Base-by-base conservation (phyloP, 2,797 vertebrate species). In the Denticeps clupeoides region DNA sequence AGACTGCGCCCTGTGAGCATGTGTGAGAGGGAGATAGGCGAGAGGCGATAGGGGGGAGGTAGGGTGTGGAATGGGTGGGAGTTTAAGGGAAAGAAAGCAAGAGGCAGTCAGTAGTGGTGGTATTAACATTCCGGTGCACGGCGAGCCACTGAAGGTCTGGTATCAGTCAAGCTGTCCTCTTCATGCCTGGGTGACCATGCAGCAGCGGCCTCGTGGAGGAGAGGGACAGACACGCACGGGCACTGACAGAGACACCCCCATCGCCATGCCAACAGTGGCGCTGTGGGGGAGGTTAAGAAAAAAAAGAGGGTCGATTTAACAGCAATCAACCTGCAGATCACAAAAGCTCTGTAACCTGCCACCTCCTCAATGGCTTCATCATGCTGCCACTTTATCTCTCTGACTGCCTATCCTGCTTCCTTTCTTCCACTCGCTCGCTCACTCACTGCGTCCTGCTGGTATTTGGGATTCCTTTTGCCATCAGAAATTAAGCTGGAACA, bases 351-450 rank as follows among this genome's bases (percentile, higher is more conserved):
- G 72, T 73, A 79, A 81, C 75, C 80, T 82, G 79, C 79, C 75
- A 79, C 80, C 77, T 78, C 67, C 65, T 71, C 69, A 74, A 70
- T 75, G 70, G 72, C 68, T 81, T 78, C 75, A 78, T 82, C 77
- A 74, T 26, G 63, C 52, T 24, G 2, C 35, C 12, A 37, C 24
- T 58, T 62, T 43, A 5, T 1, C 31, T 25, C 21, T 11, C 21
- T 27, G 31, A 22, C 40, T 24, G 19, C 18, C 11, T 9, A 63
- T 11, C 35, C 26, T 13, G 41, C 15, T 24, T 42, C 41, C 26
- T 32, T 44, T 53, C 35, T 37, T 33, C 15, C 21, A 26, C 11
- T 13, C 54, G 42, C 28, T 26, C 45, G 35, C 23, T 21, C 32
- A 31, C 7, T 40, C 50, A 51, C 45, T 42, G 41, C 28, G 43